Conservation (phyloP, 1,140 invertebrate genomes). For the Drosophila lacteicornis region DNA sequence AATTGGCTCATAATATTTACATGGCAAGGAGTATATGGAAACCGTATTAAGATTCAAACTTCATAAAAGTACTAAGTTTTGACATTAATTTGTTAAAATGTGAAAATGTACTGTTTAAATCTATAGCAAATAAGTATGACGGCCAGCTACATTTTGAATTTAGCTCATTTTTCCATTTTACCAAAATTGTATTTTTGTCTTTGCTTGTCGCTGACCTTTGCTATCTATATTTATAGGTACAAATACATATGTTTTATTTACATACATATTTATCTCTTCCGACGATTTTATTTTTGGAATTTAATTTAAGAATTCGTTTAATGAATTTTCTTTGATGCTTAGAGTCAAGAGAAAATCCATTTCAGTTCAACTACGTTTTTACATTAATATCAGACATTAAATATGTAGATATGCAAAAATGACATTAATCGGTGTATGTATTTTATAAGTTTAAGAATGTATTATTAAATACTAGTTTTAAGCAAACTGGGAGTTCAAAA, state of each 20-base stretch:
- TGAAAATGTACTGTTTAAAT: background rate
- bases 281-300: conserved; percentile 63
- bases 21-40: background rate
- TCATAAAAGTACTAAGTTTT: background rate
- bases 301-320: conserved; percentile 62
- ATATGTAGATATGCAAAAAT: too few relatives aligned
- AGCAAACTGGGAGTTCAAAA: too few relatives aligned
- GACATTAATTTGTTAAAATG: background rate
- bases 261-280: conserved; percentile 38
- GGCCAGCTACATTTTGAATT: background rate
- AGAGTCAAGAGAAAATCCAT: background rate
- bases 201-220: conserved; percentile 67
- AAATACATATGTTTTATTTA: conserved; percentile 37
- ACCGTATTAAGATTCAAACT: background rate
- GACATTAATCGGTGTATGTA: too few relatives aligned
- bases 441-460: too few relatives aligned
- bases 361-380: background rate
- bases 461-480: too few relatives aligned
- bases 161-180: conserved; percentile 5
- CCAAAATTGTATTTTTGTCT: conserved; percentile 26
- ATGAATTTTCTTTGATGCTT: conserved; percentile 5
- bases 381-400: too few relatives aligned
- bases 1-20: background rate
- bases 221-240: conserved; percentile 32
- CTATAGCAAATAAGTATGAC: background rate